Evolutionary conservation across 2,888 invertebrate genomes (phyloP).

Genomic region (Pherbina coryleti): DNA sequence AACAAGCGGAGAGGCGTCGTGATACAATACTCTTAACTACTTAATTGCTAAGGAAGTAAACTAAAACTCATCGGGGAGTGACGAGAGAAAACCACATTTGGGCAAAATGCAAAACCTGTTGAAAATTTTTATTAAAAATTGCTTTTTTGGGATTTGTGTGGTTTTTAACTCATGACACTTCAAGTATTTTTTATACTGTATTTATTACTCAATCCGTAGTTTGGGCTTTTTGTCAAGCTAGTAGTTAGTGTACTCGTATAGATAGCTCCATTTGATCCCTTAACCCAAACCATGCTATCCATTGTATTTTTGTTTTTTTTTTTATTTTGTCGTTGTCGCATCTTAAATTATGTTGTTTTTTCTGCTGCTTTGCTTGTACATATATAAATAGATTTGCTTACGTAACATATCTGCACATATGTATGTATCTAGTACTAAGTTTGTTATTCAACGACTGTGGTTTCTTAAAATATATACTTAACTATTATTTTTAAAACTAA

Average conservation of each 20-base stretch:
- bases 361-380: not conserved
- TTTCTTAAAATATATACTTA: slow-evolving; percentile 58
- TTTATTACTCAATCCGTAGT: not conserved
- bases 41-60: not conserved
- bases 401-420: slow-evolving; percentile 38
- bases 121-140: not conserved
- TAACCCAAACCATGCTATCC: slow-evolving; percentile 6
- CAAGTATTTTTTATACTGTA: not conserved
- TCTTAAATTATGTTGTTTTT: not conserved
- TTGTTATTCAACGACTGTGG: slow-evolving; percentile 60
- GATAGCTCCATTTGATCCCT: not conserved
- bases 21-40: not conserved
- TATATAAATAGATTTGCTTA: slow-evolving; percentile 15
- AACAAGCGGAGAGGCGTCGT: too few species aligned
- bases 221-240: slow-evolving; percentile 24
- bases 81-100: not conserved
- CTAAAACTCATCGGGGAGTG: not conserved
- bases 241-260: not conserved
- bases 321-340: slow-evolving; percentile 13
- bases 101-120: not conserved
- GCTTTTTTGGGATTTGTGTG: not conserved
- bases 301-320: not conserved
- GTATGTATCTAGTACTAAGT: slow-evolving; percentile 27
- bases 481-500: slow-evolving; percentile 55
- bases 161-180: not conserved